These are phyloP conservation scores for Hirtodrosophila trivittata DNA, from an alignment of 2,888 invertebrate species.

Conservation along the genomic window DNA sequence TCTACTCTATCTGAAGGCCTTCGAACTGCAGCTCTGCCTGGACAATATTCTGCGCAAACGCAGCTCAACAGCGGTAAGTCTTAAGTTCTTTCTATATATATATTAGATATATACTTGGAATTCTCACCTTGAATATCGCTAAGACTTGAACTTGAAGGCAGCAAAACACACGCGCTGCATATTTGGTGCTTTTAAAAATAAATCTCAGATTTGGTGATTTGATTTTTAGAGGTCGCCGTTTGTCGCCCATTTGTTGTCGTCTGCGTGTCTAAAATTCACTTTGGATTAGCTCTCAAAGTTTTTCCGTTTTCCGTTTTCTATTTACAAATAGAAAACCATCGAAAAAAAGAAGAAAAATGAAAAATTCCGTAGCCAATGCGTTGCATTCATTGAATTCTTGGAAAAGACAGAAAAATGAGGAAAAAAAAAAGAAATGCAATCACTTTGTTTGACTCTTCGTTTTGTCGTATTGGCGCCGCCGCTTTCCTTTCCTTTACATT, in stretches of 20 bases:
- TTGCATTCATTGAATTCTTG: slow-evolving; percentile 65
- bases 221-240: slow-evolving; percentile 7
- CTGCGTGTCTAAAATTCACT: slow-evolving; percentile 9
- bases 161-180: background rate
- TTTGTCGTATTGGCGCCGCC: slow-evolving; percentile 39
- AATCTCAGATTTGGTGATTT: slow-evolving; percentile 1
- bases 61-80: slow-evolving; percentile 87
- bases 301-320: slow-evolving; percentile 43
- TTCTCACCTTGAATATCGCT: slow-evolving; percentile 14
- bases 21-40: slow-evolving; percentile 96
- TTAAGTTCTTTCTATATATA: background rate
- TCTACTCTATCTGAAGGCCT: slow-evolving; percentile 92
- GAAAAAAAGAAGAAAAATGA: slow-evolving; percentile 2
- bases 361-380: slow-evolving; percentile 13
- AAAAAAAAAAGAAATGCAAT: slow-evolving; percentile 41
- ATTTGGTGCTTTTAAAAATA: slow-evolving; percentile 20
- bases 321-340: slow-evolving; percentile 17
- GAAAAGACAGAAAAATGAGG: slow-evolving; percentile 38
- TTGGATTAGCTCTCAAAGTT: slow-evolving; percentile 18
- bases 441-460: slow-evolving; percentile 39
- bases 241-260: no score
- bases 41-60: slow-evolving; percentile 90
- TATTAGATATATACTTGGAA: slow-evolving; percentile 1
- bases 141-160: slow-evolving; percentile 56
- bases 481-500: slow-evolving; percentile 32